Percentiles rank a stretch among this genome's conserved stretches.
phyloP scores from a whole-genome alignment of 2,888 invertebrate species.

The Caenorhabditis panamensis region DNA sequence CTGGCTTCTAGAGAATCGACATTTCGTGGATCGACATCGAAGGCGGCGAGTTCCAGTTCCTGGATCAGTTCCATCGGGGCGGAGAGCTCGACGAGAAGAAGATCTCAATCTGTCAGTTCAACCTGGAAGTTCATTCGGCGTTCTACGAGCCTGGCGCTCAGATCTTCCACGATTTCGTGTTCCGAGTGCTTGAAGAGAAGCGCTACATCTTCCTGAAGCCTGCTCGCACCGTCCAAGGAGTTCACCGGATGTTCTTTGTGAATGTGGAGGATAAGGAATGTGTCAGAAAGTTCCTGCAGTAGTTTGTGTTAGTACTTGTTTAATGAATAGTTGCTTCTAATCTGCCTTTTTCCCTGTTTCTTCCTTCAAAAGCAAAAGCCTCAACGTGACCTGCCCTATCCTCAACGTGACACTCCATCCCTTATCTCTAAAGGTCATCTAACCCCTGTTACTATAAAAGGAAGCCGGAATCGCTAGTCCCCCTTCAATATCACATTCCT shows the following conservation, averaged over 20 bases:
- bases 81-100: conserved; percentile 45
- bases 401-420: no score
- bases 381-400: no score
- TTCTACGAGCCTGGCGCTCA: conserved; percentile 11
- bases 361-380: no score
- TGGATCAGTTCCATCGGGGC: conserved; percentile 39
- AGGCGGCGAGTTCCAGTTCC: conserved; percentile 50
- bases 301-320: no score
- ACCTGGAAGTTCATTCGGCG: conserved; percentile 38
- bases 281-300: conserved; percentile 21
- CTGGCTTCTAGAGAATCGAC: conserved; percentile 34
- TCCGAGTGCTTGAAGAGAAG: conserved; percentile 18
- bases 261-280: conserved; percentile 11
- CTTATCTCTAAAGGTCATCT: no score
- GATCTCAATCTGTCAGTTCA: conserved; percentile 55
- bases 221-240: conserved; percentile 2
- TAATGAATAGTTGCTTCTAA: no score
- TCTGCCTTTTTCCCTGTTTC: no score
- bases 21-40: conserved; percentile 49
- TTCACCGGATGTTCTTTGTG: conserved; percentile 31
- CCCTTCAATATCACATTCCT: no score
- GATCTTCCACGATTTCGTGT: conserved; percentile 27
- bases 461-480: no score
- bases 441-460: no score
- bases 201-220: conserved; percentile 31